These are phyloP conservation scores for Agelaius phoeniceus DNA, from an alignment of 2,113 vertebrate species.

Conservation along the genomic window DNA sequence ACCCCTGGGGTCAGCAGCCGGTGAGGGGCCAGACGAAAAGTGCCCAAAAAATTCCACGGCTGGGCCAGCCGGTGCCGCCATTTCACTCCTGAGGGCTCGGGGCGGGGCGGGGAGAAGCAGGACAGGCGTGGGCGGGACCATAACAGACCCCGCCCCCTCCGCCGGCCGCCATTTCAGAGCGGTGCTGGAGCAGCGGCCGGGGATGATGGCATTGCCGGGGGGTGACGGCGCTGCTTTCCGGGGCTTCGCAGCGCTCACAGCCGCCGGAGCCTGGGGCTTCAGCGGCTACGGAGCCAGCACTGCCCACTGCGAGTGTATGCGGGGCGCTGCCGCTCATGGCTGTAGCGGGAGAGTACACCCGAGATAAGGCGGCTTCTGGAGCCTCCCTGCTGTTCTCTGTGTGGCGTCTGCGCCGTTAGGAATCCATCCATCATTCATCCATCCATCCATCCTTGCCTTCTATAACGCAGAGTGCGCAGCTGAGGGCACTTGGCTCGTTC, in stretches of 20 bases:
- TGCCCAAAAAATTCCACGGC: fast-evolving
- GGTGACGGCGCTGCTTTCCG: neutral
- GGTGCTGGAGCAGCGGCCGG: fast-evolving
- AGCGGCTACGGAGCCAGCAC: neutral
- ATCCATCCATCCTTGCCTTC: no score
- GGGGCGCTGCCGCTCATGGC: no score
- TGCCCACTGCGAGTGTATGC: neutral
- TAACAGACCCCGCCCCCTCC: fast-evolving
- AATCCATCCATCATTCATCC: no score
- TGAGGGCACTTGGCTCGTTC: neutral
- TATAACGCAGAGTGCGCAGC: neutral
- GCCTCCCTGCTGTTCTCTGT: neutral
- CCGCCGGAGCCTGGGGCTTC: neutral
- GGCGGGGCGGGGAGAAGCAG: no score
- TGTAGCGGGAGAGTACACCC: neutral
- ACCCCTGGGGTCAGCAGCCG: fast-evolving
- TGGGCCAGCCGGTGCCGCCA: fast-evolving
- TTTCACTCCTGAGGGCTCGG: neutral
- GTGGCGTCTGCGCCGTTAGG: neutral
- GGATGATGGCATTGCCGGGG: no score
- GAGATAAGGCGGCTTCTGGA: neutral
- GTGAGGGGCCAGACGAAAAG: fast-evolving
- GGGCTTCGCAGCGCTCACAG: no score
- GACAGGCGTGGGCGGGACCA: fast-evolving
- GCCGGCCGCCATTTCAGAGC: neutral